These are phyloP conservation scores for Gastrophysa polygoni DNA, from an alignment of 2,888 invertebrate species.

Conservation along the genomic window DNA sequence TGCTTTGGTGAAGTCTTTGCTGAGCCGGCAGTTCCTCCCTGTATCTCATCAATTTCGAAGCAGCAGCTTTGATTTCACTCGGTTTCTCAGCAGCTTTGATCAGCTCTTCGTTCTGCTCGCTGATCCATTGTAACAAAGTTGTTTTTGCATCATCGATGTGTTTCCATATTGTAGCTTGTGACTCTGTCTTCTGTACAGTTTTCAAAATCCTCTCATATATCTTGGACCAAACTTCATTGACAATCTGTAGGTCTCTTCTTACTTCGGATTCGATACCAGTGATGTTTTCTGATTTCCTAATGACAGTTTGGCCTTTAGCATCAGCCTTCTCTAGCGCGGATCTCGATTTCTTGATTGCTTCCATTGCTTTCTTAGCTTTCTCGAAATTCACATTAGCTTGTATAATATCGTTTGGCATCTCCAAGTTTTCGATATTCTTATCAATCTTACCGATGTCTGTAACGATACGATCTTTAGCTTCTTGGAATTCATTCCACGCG, in stretches of 20 bases:
- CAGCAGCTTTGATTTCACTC: slow-evolving; percentile 81
- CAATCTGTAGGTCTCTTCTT: slow-evolving; percentile 66
- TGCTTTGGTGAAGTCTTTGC: slow-evolving; percentile 75
- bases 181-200: slow-evolving; percentile 80
- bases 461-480: slow-evolving; percentile 72
- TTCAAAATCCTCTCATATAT: slow-evolving; percentile 74
- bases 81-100: slow-evolving; percentile 77
- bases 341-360: slow-evolving; percentile 77
- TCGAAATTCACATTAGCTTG: slow-evolving; percentile 75
- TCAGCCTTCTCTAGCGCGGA: slow-evolving; percentile 78
- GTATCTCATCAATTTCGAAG: slow-evolving; percentile 79
- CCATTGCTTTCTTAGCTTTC: slow-evolving; percentile 76
- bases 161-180: slow-evolving; percentile 90
- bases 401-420: slow-evolving; percentile 73
- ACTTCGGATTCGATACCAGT: slow-evolving; percentile 69
- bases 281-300: slow-evolving; percentile 72
- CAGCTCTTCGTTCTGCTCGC: slow-evolving; percentile 79
- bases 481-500: slow-evolving; percentile 76
- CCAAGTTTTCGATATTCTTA: slow-evolving; percentile 67
- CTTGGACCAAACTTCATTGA: slow-evolving; percentile 73
- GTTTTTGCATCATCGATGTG: slow-evolving; percentile 87
- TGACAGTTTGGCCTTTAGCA: slow-evolving; percentile 72
- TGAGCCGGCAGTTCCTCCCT: slow-evolving; percentile 84
- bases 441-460: slow-evolving; percentile 74
- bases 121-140: slow-evolving; percentile 83